A percentile compares a stretch with the other conserved stretches of the same genome.
Evolutionary conservation across 2,888 invertebrate species (phyloP).

Genomic region (Cheilosia scutellata): DNA sequence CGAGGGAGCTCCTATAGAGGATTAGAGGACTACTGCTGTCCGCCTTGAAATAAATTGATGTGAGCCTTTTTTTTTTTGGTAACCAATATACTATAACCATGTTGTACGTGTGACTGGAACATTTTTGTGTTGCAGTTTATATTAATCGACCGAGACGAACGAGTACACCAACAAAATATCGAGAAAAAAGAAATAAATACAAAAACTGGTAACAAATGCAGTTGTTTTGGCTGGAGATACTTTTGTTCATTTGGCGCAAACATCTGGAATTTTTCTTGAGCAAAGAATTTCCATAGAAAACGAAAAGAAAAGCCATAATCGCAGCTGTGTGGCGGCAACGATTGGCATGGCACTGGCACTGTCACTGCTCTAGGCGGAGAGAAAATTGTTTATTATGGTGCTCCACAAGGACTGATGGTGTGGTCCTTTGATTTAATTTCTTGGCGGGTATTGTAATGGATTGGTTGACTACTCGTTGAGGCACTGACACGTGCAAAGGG

Average conservation of each 20-base stretch:
- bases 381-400: conserved; percentile 18
- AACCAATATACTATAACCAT: not conserved
- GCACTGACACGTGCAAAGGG: conserved; percentile 46
- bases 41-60: conserved; percentile 51
- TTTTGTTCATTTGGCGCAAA: conserved; percentile 54
- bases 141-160: conserved; percentile 42
- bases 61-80: conserved; percentile 1
- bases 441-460: conserved; percentile 28
- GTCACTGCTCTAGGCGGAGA: conserved; percentile 16
- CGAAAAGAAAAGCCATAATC: conserved; percentile 16
- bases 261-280: conserved; percentile 55
- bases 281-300: conserved; percentile 38
- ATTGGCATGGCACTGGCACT: conserved; percentile 30
- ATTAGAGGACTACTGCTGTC: conserved; percentile 58
- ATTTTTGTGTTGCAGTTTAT: conserved; percentile 37
- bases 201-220: conserved; percentile 4
- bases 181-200: not conserved
- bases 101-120: conserved; percentile 27
- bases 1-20: conserved; percentile 29
- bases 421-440: conserved; percentile 51
- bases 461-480: conserved; percentile 43
- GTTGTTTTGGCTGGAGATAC: conserved; percentile 24
- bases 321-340: conserved; percentile 42
- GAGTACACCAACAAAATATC: conserved; percentile 13
- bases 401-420: conserved; percentile 39